Evolutionary conservation across 2,797 vertebrate species (phyloP).

Genomic region (Aselliscus stoliczkanus): DNA sequence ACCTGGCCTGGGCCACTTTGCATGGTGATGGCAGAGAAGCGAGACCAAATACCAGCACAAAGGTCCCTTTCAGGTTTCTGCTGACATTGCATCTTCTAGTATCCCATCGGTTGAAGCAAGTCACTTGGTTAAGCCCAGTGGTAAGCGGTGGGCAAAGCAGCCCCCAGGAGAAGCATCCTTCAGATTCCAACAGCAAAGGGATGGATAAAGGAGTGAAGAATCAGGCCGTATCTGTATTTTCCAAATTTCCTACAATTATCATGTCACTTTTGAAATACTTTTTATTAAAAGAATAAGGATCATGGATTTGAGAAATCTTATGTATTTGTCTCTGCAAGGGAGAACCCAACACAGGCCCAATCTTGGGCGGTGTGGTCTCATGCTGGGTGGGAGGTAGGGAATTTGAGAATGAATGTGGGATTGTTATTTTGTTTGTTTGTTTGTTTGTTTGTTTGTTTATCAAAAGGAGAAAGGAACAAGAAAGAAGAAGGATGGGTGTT

Average conservation of each 20-base stretch:
- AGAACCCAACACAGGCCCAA: not conserved
- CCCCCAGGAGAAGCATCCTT: not conserved
- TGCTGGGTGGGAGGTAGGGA: not conserved
- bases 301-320: not conserved
- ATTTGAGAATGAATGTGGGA: rapidly evolving
- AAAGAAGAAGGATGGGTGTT: too few relatives aligned
- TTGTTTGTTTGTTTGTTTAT: too few relatives aligned
- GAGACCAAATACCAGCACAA: not conserved
- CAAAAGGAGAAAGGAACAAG: not conserved
- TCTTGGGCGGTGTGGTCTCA: too few relatives aligned
- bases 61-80: not conserved
- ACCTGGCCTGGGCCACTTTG: not conserved
- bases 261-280: not conserved
- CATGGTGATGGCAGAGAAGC: not conserved
- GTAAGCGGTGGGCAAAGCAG: rapidly evolving
- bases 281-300: not conserved
- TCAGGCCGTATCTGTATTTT: not conserved
- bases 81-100: too few relatives aligned
- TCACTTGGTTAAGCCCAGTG: not conserved
- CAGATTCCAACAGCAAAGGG: too few relatives aligned
- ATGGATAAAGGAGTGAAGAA: too few relatives aligned
- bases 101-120: not conserved
- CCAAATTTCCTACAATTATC: not conserved
- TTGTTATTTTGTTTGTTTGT: not conserved
- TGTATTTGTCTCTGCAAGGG: rapidly evolving